Conservation (phyloP, 2,888 invertebrate genomes). For the Camponotus fellah region DNA sequence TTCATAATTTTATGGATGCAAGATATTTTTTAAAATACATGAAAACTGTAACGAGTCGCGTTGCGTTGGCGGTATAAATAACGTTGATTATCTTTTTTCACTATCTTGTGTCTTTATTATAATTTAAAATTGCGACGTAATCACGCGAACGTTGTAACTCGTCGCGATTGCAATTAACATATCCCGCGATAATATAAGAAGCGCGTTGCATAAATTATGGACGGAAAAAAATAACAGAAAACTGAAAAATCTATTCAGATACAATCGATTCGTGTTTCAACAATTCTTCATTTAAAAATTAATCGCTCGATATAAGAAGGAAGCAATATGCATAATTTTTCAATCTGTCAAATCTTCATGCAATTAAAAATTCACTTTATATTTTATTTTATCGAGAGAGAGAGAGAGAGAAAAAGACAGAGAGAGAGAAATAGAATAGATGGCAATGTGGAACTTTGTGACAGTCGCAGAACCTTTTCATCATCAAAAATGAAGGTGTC, state of each 20-base stretch:
- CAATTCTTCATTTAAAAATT: neutral
- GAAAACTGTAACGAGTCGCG: neutral
- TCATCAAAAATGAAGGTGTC: slow-evolving; percentile 42
- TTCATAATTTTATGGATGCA: neutral
- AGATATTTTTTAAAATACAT: neutral
- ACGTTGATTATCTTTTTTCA: slow-evolving; percentile 9
- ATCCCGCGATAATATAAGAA: slow-evolving; percentile 15
- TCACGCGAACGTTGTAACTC: slow-evolving; percentile 11
- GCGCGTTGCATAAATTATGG: slow-evolving; percentile 12
- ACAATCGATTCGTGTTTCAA: neutral
- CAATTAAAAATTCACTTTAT: neutral
- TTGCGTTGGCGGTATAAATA: slow-evolving; percentile 1
- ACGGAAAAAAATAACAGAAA: neutral
- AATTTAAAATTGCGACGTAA: slow-evolving; percentile 43
- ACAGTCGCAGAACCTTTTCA: neutral
- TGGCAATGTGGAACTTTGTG: too few species aligned
- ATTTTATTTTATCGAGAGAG: neutral
- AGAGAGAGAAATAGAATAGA: too few species aligned
- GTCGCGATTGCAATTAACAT: slow-evolving; percentile 16
- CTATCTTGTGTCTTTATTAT: slow-evolving; percentile 44
- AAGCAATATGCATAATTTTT: neutral
- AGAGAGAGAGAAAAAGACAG: too few species aligned
- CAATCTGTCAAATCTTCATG: neutral
- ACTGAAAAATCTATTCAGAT: neutral
- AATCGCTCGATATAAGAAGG: neutral